Percentiles rank a stretch among this genome's conserved stretches.
phyloP scores from a whole-genome alignment of 1,140 invertebrate genomes.

The Vanessa tameamea region DNA sequence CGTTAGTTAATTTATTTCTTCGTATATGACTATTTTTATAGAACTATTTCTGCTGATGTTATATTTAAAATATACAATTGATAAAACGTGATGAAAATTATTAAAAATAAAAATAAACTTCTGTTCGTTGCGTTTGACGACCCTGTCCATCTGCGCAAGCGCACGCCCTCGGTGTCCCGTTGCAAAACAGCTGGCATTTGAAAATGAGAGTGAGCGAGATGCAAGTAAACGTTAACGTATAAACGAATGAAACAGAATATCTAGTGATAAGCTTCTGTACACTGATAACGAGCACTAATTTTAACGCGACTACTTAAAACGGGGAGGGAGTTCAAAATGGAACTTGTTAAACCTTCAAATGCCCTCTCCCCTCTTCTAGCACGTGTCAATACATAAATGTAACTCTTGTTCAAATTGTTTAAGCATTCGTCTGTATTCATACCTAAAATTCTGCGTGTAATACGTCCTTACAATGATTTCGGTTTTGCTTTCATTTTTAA shows the following conservation, averaged over 20 bases:
- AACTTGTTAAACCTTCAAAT: neutral
- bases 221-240: neutral
- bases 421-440: too few species aligned
- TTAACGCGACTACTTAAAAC: too few species aligned
- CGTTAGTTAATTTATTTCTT: too few species aligned
- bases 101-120: neutral
- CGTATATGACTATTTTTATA: too few species aligned
- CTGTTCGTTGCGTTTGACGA: slow-evolving; percentile 20
- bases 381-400: too few species aligned
- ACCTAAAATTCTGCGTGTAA: too few species aligned
- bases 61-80: too few species aligned
- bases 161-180: slow-evolving; percentile 47
- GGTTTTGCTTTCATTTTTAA: too few species aligned
- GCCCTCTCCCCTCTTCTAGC: too few species aligned
- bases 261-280: neutral
- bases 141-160: slow-evolving; percentile 40
- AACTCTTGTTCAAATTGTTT: too few species aligned
- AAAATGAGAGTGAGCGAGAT: slow-evolving; percentile 31
- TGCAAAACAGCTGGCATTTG: slow-evolving; percentile 54
- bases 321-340: neutral
- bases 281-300: neutral
- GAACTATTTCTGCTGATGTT: too few species aligned
- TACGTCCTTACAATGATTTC: too few species aligned
- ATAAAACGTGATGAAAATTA: neutral
- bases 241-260: slow-evolving; percentile 34